phyloP scores from a whole-genome alignment of 2,888 invertebrate genomes.

The Napeogenes inachia region DNA sequence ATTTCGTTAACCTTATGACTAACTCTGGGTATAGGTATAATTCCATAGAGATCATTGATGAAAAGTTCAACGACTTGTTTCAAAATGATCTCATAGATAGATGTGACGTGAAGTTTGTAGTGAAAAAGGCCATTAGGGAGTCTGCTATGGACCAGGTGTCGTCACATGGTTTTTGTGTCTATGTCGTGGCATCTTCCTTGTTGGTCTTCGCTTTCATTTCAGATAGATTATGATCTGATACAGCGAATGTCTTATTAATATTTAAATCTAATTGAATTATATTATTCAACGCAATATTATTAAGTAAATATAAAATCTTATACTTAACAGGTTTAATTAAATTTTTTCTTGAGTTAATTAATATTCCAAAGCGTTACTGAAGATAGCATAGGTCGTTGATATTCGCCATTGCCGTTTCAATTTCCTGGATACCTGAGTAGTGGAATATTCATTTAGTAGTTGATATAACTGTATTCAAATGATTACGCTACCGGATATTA shows the following conservation, averaged over 20 bases:
- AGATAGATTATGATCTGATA: constrained; percentile 50
- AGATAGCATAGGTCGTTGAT: constrained; percentile 31
- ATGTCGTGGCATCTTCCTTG: constrained; percentile 46
- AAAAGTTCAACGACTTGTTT: constrained; percentile 37
- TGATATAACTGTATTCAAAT: constrained; percentile 48
- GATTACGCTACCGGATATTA: constrained; percentile 60
- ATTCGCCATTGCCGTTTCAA: constrained; percentile 31
- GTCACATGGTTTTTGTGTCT: constrained; percentile 52
- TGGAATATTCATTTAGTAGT: constrained; percentile 35
- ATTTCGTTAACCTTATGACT: constrained; percentile 57
- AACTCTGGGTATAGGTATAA: constrained; percentile 50
- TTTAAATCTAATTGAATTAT: no score
- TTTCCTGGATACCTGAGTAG: constrained; percentile 34
- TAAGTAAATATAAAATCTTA: no score
- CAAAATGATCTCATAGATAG: constrained; percentile 41
- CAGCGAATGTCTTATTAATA: constrained; percentile 27
- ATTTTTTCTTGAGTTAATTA: constrained; percentile 18
- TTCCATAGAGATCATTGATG: constrained; percentile 20
- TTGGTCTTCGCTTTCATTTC: constrained; percentile 59
- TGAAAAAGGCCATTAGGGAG: constrained; percentile 39
- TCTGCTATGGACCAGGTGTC: constrained; percentile 29
- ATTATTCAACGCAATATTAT: no score
- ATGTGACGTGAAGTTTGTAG: constrained; percentile 40
- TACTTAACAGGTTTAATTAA: not conserved
- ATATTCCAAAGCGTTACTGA: constrained; percentile 22